Percentiles rank a stretch among this genome's conserved stretches.
Conservation (phyloP, 2,113 vertebrate genomes). For the Mesocricetus auratus region DNA sequence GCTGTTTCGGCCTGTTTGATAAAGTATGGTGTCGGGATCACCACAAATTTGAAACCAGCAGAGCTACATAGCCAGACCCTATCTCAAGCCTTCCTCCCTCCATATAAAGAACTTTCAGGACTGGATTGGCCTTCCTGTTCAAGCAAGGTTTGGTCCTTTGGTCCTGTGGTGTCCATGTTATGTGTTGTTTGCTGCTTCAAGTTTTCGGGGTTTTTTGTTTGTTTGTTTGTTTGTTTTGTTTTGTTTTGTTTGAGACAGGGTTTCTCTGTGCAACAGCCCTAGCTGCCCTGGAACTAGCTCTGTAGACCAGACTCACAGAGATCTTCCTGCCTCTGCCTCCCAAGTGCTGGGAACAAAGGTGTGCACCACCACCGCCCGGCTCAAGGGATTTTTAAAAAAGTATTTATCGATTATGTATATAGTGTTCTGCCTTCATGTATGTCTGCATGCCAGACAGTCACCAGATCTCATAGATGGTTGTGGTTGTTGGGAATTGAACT, state of each 20-base stretch:
- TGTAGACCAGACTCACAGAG: no score
- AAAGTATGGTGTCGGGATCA: background rate
- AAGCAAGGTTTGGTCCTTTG: conserved; percentile 62
- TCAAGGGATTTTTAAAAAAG: no score
- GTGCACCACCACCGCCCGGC: no score
- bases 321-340: no score
- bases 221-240: no score
- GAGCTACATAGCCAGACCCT: background rate
- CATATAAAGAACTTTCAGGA: background rate
- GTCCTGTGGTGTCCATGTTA: conserved; percentile 43
- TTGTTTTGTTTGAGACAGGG: no score
- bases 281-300: no score
- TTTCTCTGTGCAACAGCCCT: no score
- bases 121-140: conserved; percentile 37
- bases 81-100: background rate
- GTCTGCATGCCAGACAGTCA: background rate
- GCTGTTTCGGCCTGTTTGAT: background rate
- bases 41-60: background rate
- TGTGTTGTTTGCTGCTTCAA: conserved; percentile 12
- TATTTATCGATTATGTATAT: no score
- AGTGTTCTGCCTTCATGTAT: background rate
- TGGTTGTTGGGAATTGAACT: background rate
- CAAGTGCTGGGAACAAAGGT: no score
- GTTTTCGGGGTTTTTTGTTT: no score
- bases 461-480: background rate